Evolutionary conservation across 2,888 invertebrate species (phyloP).

Genomic region (Drosophila longiperda): DNA sequence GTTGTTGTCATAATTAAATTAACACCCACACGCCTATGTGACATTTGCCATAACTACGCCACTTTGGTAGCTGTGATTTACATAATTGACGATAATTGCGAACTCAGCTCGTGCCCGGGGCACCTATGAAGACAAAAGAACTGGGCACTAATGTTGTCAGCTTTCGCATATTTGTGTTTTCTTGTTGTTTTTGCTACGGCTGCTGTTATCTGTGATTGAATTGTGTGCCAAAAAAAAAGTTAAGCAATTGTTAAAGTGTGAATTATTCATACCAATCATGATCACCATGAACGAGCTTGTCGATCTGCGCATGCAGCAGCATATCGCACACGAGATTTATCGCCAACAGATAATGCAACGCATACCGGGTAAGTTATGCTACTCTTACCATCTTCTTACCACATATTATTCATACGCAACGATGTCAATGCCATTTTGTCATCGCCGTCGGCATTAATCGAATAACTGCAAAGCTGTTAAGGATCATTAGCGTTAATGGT

Average conservation of each 20-base stretch:
- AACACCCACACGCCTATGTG: conserved; percentile 79
- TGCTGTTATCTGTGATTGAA: conserved; percentile 55
- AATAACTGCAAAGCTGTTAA: conserved; percentile 52
- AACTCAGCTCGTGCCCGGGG: conserved; percentile 59
- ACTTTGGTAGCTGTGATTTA: conserved; percentile 64
- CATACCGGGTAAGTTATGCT: conserved; percentile 79
- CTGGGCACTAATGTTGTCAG: conserved; percentile 41
- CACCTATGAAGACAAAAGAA: conserved; percentile 33
- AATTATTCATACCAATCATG: conserved; percentile 61
- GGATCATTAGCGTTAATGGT: conserved; percentile 62
- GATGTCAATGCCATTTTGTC: conserved; percentile 29
- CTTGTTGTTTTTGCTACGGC: conserved; percentile 3
- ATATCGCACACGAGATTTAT: conserved; percentile 83
- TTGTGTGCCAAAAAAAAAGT: conserved; percentile 61
- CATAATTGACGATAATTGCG: conserved; percentile 76
- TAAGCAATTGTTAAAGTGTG: conserved; percentile 54
- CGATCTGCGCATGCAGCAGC: conserved; percentile 84
- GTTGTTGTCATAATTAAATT: conserved; percentile 75
- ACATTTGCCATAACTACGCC: conserved; percentile 55
- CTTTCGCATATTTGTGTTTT: conserved; percentile 27
- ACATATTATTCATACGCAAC: conserved; percentile 49
- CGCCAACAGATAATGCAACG: conserved; percentile 84
- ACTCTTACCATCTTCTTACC: not conserved
- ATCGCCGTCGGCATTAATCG: conserved; percentile 14
- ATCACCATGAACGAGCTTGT: conserved; percentile 84